phyloP scores from a whole-genome alignment of 2,113 vertebrate genomes.

The Tenebrosternarchus preto region DNA sequence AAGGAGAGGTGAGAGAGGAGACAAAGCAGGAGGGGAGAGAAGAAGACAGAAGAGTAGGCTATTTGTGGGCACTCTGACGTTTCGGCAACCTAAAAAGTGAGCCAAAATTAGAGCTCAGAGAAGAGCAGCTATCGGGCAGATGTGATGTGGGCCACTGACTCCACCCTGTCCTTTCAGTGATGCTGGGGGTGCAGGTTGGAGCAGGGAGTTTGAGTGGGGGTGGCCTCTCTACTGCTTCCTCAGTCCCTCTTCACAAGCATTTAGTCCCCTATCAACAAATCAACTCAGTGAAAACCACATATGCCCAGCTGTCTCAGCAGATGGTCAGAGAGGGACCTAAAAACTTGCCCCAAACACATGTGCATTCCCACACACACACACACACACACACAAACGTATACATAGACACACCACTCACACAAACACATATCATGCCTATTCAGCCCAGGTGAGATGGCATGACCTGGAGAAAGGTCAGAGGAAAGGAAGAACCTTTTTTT shows the following conservation, averaged over 20 bases:
- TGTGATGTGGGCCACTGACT: background rate
- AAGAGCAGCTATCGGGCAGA: background rate
- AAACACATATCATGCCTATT: background rate
- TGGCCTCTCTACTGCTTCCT: background rate
- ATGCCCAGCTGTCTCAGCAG: conserved; percentile 52
- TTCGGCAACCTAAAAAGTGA: conserved; percentile 32
- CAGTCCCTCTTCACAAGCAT: background rate
- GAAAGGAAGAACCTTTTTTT: too few species aligned
- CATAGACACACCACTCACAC: conserved; percentile 7
- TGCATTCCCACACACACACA: background rate
- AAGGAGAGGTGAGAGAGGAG: background rate
- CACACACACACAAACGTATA: conserved; percentile 8
- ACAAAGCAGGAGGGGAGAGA: background rate
- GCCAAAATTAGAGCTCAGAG: conserved; percentile 26
- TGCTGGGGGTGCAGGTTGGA: background rate
- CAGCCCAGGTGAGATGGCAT: background rate
- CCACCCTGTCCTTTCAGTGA: background rate
- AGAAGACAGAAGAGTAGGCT: conserved; percentile 23
- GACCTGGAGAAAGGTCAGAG: background rate
- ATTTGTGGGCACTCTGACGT: conserved; percentile 42
- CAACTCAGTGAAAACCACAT: conserved; percentile 3
- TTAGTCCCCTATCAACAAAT: conserved; percentile 12
- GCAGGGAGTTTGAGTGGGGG: background rate
- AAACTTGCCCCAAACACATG: conserved; percentile 12
- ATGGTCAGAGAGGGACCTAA: conserved; percentile 45